phyloP scores from a whole-genome alignment of 1,140 invertebrate species.

The Dreissena polymorpha region DNA sequence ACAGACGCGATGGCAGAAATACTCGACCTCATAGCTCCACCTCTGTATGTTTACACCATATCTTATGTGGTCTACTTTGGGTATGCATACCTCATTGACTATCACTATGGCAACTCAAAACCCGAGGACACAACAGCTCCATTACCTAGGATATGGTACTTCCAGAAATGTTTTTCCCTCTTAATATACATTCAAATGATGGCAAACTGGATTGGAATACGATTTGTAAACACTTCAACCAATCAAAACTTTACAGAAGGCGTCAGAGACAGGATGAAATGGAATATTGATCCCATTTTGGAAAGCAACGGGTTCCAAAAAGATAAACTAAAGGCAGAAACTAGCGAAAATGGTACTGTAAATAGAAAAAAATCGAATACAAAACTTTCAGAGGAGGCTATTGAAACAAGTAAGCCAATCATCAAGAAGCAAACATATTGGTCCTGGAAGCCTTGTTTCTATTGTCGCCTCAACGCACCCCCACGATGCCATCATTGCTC shows the following conservation, averaged over 20 bases:
- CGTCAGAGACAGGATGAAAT: no score
- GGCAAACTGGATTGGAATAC: slow-evolving; percentile 35
- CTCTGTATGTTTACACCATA: slow-evolving; percentile 39
- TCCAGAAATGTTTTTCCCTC: slow-evolving; percentile 8
- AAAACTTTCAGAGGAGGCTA: no score
- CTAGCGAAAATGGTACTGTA: background rate
- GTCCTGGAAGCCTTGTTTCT: slow-evolving; percentile 62
- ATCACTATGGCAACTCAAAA: slow-evolving; percentile 6
- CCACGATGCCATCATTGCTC: slow-evolving; percentile 90
- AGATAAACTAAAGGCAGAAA: no score
- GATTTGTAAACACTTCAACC: slow-evolving; percentile 2
- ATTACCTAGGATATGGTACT: background rate
- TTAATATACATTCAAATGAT: slow-evolving; percentile 45
- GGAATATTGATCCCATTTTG: no score
- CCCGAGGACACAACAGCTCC: background rate
- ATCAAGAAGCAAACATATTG: slow-evolving; percentile 21
- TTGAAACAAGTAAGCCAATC: background rate
- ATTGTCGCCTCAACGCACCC: slow-evolving; percentile 63
- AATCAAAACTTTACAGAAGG: no score
- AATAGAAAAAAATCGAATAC: background rate
- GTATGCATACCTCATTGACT: slow-evolving; percentile 3
- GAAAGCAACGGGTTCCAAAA: no score
- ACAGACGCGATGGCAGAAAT: slow-evolving; percentile 33
- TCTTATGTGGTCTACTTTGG: slow-evolving; percentile 5
- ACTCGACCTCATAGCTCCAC: slow-evolving; percentile 34